These are phyloP conservation scores for Lethenteron reissneri DNA, from an alignment of 2,113 vertebrate genomes.

Conservation along the genomic window DNA sequence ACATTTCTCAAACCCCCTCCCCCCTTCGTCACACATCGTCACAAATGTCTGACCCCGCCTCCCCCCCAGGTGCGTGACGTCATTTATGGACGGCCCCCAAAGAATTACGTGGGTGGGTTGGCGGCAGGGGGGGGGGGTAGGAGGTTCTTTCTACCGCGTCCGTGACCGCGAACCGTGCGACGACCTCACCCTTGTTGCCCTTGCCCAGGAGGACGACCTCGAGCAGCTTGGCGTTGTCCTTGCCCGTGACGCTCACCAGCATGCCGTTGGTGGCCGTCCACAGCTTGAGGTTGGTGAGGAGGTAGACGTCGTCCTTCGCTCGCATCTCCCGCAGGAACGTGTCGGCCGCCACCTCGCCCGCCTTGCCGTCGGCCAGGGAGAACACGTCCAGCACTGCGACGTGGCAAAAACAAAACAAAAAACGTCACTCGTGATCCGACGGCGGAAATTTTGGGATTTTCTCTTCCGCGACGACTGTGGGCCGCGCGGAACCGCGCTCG, in stretches of 20 bases:
- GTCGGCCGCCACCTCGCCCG: background rate
- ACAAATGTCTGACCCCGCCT: no score
- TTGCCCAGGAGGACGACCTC: background rate
- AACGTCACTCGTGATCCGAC: background rate
- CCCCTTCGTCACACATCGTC: no score
- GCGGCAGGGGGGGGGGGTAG: no score
- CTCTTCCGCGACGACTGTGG: no score
- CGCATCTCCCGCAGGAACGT: background rate
- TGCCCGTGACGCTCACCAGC: background rate
- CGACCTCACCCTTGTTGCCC: background rate
- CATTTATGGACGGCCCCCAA: no score
- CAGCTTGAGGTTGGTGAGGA: background rate
- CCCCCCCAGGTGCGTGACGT: no score
- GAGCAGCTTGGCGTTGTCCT: background rate
- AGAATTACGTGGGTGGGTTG: no score
- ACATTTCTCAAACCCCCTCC: no score
- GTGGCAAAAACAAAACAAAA: background rate
- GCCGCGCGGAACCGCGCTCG: no score
- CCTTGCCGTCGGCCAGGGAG: constrained; percentile 1
- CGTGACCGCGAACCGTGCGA: no score
- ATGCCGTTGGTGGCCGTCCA: background rate
- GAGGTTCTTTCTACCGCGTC: no score
- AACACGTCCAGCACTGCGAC: constrained; percentile 1
- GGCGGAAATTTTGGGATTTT: no score
- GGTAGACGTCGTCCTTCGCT: background rate